phyloP scores from a whole-genome alignment of 2,113 vertebrate species.

The Scomber scombrus region DNA sequence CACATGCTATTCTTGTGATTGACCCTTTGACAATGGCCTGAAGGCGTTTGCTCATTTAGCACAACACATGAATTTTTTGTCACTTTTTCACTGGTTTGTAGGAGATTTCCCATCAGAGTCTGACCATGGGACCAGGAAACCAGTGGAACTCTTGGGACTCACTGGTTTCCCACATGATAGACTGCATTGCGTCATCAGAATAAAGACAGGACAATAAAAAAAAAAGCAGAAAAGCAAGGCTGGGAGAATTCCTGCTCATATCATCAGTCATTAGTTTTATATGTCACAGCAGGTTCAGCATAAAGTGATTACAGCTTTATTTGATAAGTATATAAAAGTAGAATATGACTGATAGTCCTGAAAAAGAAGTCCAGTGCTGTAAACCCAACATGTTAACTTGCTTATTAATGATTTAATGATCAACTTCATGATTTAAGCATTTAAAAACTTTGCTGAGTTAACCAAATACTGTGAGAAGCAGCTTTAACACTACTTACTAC shows the following conservation, averaged over 20 bases:
- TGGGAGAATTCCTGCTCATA: background rate
- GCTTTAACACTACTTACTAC: background rate
- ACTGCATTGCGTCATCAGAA: background rate
- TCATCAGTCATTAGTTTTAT: slow-evolving; percentile 1
- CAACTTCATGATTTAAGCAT: background rate
- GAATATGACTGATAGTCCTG: background rate
- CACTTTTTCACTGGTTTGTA: background rate
- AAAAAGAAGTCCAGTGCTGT: background rate
- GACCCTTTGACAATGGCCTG: too few relatives aligned
- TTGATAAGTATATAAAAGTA: background rate
- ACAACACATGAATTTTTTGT: background rate
- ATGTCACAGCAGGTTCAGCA: background rate
- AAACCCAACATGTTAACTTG: background rate
- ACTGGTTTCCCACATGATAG: background rate
- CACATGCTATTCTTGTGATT: background rate
- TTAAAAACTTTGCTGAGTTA: background rate
- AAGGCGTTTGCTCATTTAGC: background rate
- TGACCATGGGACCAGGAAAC: slow-evolving; percentile 6
- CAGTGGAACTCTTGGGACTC: background rate
- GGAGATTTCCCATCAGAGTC: slow-evolving; percentile 17
- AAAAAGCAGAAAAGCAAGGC: background rate
- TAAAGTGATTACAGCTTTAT: background rate
- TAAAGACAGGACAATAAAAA: background rate
- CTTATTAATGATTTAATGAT: slow-evolving; percentile 10
- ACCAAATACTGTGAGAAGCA: background rate